These are phyloP conservation scores for Epinotia demarniana DNA, from an alignment of 2,888 invertebrate genomes.

Conservation along the genomic window DNA sequence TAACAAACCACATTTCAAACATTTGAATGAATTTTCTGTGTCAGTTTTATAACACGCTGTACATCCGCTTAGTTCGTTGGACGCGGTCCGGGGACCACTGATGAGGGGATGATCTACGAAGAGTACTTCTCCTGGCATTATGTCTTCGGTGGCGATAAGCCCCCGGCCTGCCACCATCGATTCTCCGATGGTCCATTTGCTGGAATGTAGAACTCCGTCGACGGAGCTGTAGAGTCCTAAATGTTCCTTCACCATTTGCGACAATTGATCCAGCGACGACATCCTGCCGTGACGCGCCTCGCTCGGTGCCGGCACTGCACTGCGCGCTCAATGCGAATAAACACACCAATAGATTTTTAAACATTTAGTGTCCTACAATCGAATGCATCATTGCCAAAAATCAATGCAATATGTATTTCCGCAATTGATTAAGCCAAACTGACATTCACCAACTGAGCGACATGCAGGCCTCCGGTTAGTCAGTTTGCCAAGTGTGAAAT, in stretches of 20 bases:
- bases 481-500: slow-evolving; percentile 70
- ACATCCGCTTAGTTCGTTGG: slow-evolving; percentile 85
- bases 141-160: slow-evolving; percentile 87
- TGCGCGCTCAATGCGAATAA: slow-evolving; percentile 73
- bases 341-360: slow-evolving; percentile 77
- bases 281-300: slow-evolving; percentile 77
- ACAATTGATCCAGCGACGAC: slow-evolving; percentile 82
- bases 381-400: slow-evolving; percentile 69
- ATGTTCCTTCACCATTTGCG: slow-evolving; percentile 76
- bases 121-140: slow-evolving; percentile 87
- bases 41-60: slow-evolving; percentile 86
- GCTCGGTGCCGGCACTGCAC: slow-evolving; percentile 75
- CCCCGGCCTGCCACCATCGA: slow-evolving; percentile 89
- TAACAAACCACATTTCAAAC: slow-evolving; percentile 87
- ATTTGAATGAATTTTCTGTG: slow-evolving; percentile 74
- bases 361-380: slow-evolving; percentile 68
- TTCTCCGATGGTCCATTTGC: slow-evolving; percentile 85
- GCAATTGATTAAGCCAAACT: slow-evolving; percentile 68
- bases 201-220: slow-evolving; percentile 61
- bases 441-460: slow-evolving; percentile 64
- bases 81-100: slow-evolving; percentile 87
- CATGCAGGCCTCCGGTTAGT: slow-evolving; percentile 66
- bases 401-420: slow-evolving; percentile 65
- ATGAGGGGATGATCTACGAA: slow-evolving; percentile 89
- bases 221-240: slow-evolving; percentile 65